Conservation (phyloP, 2,888 invertebrate genomes). For the Amaurobius ferox region DNA sequence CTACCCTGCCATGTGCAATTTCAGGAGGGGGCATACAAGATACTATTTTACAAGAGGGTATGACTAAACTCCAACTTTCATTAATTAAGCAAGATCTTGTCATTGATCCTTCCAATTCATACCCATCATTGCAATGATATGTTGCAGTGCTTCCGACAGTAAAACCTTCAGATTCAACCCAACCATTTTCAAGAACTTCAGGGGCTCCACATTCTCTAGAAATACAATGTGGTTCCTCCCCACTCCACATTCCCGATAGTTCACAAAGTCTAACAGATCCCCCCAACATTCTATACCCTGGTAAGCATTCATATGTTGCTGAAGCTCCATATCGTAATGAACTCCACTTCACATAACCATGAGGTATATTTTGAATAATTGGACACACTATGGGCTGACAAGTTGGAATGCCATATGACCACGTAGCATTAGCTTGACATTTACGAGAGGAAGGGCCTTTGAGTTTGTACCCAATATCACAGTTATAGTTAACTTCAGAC, state of each 20-base stretch:
- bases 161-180: slow-evolving; percentile 53
- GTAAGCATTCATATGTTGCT: slow-evolving; percentile 58
- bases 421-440: slow-evolving; percentile 66
- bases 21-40: slow-evolving; percentile 61
- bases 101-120: slow-evolving; percentile 67
- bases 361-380: slow-evolving; percentile 56
- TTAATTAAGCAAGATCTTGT: slow-evolving; percentile 68
- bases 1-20: slow-evolving; percentile 60
- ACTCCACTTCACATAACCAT: slow-evolving; percentile 64
- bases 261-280: slow-evolving; percentile 63
- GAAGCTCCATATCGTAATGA: slow-evolving; percentile 61
- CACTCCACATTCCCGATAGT: slow-evolving; percentile 70
- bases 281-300: slow-evolving; percentile 71
- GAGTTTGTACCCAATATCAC: slow-evolving; percentile 69
- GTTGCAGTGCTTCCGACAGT: slow-evolving; percentile 61
- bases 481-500: slow-evolving; percentile 72
- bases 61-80: slow-evolving; percentile 70
- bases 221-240: slow-evolving; percentile 66
- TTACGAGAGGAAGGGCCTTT: slow-evolving; percentile 47
- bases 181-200: slow-evolving; percentile 39
- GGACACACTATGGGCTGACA: slow-evolving; percentile 70
- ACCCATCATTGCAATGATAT: slow-evolving; percentile 72
- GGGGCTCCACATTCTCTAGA: slow-evolving; percentile 47
- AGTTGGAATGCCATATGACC: slow-evolving; percentile 59
- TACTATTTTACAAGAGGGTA: slow-evolving; percentile 69